Conservation (phyloP, 2,113 vertebrate species). For the Sterna hirundo region DNA sequence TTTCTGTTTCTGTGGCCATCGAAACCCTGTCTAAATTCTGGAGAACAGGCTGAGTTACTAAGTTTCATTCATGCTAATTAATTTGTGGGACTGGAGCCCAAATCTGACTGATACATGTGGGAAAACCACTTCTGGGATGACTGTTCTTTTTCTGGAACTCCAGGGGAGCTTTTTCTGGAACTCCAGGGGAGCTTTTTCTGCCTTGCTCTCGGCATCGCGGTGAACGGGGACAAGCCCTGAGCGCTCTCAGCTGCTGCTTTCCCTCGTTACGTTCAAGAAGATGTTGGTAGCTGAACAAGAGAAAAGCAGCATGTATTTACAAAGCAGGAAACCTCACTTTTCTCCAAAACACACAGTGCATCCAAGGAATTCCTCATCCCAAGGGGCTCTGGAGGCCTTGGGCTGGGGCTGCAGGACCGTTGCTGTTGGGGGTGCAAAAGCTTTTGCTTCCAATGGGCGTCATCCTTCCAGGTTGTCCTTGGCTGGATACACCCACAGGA, state of each 20-base stretch:
- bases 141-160: neutral
- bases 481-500: neutral
- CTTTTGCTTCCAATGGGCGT: fast-evolving
- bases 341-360: neutral
- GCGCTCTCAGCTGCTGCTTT: neutral
- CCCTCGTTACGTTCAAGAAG: neutral
- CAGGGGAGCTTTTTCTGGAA: neutral
- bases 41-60: neutral
- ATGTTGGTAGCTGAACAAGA: neutral
- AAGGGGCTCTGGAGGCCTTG: neutral
- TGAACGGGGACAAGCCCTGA: neutral
- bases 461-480: neutral
- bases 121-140: neutral
- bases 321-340: neutral
- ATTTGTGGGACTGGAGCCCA: neutral
- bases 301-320: neutral
- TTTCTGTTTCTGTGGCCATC: neutral
- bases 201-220: neutral
- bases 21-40: neutral
- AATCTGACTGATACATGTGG: neutral
- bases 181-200: neutral
- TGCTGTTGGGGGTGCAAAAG: neutral
- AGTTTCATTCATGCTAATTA: neutral
- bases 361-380: neutral
- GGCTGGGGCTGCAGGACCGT: neutral